Percentiles rank a stretch among this genome's conserved stretches.
These are phyloP conservation scores for Phlogophora meticulosa DNA, from an alignment of 2,888 invertebrate species.

Conservation along the genomic window DNA sequence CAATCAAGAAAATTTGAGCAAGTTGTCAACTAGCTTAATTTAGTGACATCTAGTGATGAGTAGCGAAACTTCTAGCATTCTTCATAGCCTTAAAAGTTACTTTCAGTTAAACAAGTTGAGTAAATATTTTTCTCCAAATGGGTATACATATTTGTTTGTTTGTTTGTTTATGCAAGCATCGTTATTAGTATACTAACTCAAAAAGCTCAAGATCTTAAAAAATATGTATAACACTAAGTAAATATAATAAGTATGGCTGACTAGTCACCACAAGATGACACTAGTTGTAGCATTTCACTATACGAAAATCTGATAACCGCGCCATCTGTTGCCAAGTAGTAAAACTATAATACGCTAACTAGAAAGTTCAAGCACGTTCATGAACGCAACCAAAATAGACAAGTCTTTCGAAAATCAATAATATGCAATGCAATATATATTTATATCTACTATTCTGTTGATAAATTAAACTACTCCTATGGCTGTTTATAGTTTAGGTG, in stretches of 20 bases:
- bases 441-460: neutral
- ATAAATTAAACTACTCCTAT: neutral
- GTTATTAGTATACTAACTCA: too few species aligned
- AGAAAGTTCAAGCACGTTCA: slow-evolving; percentile 49
- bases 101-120: fast-evolving
- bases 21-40: neutral
- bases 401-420: neutral
- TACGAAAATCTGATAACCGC: neutral
- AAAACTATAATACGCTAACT: slow-evolving; percentile 30
- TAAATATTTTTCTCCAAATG: neutral
- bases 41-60: slow-evolving; percentile 73
- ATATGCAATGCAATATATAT: neutral
- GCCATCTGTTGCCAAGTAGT: slow-evolving; percentile 73
- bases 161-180: neutral
- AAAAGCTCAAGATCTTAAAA: neutral
- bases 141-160: neutral
- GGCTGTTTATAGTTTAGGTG: neutral
- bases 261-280: slow-evolving; percentile 19
- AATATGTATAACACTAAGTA: too few species aligned
- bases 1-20: slow-evolving; percentile 78
- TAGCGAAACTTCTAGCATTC: slow-evolving; percentile 50
- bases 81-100: too few species aligned
- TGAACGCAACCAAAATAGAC: neutral
- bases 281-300: neutral
- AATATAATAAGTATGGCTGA: neutral